Conservation (phyloP, 2,888 invertebrate genomes). For the Sesamia inferens region DNA sequence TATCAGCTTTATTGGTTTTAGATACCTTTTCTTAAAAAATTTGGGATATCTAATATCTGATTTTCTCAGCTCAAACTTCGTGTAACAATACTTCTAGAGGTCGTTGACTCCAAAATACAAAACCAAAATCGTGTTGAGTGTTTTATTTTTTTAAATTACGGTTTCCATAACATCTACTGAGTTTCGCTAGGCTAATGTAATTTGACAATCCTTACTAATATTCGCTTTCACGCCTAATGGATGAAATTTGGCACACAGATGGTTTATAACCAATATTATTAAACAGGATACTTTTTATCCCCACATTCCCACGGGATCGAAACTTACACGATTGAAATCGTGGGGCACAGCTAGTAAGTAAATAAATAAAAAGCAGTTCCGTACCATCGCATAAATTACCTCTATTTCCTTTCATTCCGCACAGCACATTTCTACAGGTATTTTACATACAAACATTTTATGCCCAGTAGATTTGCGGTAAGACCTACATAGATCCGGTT, state of each 20-base stretch:
- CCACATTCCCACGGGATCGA: no score
- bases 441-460: conserved; percentile 27
- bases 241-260: no score
- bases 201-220: neutral
- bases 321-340: no score
- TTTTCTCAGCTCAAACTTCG: no score
- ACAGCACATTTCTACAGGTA: neutral
- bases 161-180: neutral
- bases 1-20: no score
- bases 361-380: neutral
- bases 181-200: neutral
- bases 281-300: no score
- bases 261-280: no score
- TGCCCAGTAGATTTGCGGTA: conserved; percentile 42
- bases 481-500: conserved; percentile 27
- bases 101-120: no score
- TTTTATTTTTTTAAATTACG: neutral
- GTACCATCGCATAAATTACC: neutral
- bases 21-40: no score
- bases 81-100: no score
- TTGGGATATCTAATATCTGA: no score
- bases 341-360: neutral
- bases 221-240: no score
- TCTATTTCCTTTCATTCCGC: neutral
- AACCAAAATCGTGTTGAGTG: neutral